These are phyloP conservation scores for Morone saxatilis DNA, from an alignment of 2,113 vertebrate species.

Conservation along the genomic window DNA sequence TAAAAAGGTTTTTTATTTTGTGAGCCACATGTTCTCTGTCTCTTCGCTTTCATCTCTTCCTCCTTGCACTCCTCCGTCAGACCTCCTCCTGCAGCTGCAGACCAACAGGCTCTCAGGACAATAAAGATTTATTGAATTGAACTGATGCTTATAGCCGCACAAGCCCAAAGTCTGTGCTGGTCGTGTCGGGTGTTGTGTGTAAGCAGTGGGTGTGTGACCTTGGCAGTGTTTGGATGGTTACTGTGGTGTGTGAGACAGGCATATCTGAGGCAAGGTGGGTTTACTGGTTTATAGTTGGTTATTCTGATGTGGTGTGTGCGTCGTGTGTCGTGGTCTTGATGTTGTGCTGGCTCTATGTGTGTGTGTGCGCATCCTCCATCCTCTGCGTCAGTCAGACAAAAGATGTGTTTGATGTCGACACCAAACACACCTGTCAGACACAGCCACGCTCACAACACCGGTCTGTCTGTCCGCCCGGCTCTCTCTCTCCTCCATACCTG, in stretches of 20 bases:
- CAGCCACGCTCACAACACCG: constrained; percentile 37
- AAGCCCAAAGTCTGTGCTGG: not conserved
- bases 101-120: not conserved
- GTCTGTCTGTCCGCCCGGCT: constrained; percentile 1
- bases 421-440: constrained; percentile 56
- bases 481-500: constrained; percentile 45
- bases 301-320: not conserved
- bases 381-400: constrained; percentile 37
- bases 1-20: not conserved
- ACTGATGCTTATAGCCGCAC: not conserved
- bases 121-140: constrained; percentile 38
- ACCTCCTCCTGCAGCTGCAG: not conserved
- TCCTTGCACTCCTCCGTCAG: not conserved
- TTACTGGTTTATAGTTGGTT: not conserved
- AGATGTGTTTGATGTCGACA: constrained; percentile 26
- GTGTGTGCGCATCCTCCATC: constrained; percentile 21
- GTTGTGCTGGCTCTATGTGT: too few relatives aligned
- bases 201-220: not conserved
- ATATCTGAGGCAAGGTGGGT: constrained; percentile 24
- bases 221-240: not conserved
- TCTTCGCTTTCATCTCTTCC: not conserved
- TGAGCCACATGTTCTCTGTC: not conserved
- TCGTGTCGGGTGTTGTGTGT: not conserved
- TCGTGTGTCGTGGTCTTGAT: too few relatives aligned
- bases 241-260: not conserved